Conservation (phyloP, 2,888 invertebrate genomes). For the Chymomyza caudatula region DNA sequence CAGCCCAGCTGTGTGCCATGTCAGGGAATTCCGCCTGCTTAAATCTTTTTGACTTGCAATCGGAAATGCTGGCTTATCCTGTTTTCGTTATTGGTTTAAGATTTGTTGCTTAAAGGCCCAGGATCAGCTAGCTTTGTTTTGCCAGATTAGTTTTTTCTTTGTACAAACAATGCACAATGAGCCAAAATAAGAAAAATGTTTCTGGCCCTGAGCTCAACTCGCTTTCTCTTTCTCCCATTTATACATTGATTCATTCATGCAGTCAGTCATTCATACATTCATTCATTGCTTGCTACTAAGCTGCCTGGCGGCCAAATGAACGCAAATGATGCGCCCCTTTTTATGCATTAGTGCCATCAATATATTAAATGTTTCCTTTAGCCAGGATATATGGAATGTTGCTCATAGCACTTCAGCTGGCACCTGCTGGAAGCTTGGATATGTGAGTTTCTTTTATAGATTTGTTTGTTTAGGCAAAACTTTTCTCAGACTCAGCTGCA, state of each 20-base stretch:
- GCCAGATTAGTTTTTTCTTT: constrained; percentile 46
- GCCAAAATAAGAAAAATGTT: not conserved
- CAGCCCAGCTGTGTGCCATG: constrained; percentile 14
- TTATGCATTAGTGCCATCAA: constrained; percentile 18
- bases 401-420: not conserved
- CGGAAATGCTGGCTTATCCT: constrained; percentile 75
- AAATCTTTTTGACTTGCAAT: constrained; percentile 72
- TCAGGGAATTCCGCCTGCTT: constrained; percentile 70
- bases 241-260: not conserved
- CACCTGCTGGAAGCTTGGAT: not conserved
- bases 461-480: constrained; percentile 40
- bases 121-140: constrained; percentile 35
- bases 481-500: constrained; percentile 24
- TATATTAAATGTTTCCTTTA: constrained; percentile 28
- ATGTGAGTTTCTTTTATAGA: not conserved
- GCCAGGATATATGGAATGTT: not conserved
- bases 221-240: not conserved
- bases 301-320: constrained; percentile 36
- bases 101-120: constrained; percentile 19
- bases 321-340: constrained; percentile 4
- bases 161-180: constrained; percentile 47
- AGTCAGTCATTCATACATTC: constrained; percentile 42
- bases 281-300: constrained; percentile 19
- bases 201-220: not conserved
- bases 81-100: constrained; percentile 72